A percentile compares a stretch with the other conserved stretches of the same genome.
Evolutionary conservation across 2,888 invertebrate genomes (phyloP).

Genomic region (Morinoia aosen): DNA sequence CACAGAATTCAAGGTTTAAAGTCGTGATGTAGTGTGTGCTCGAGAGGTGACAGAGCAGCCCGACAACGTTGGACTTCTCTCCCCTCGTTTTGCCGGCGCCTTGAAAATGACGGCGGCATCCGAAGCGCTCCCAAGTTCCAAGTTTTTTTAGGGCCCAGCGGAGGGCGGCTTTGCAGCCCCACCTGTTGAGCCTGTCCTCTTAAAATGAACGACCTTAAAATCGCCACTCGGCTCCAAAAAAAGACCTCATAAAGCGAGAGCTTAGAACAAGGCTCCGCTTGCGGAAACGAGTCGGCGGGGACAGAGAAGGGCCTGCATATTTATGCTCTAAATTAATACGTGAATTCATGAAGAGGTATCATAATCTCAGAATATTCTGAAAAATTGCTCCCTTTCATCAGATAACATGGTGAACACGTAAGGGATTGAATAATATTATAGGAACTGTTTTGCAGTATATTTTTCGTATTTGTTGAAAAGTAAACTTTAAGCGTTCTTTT

Average conservation of each 20-base stretch:
- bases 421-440: neutral
- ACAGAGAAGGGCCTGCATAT: neutral
- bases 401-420: neutral
- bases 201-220: constrained; percentile 53
- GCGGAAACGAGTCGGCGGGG: neutral
- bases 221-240: neutral
- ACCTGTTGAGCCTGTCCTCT: constrained; percentile 49
- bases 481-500: neutral
- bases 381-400: neutral
- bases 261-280: neutral
- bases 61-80: neutral
- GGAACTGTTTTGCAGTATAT: neutral
- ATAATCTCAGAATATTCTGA: neutral
- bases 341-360: neutral
- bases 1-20: neutral
- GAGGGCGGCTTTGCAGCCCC: neutral
- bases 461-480: too few species aligned
- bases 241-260: neutral
- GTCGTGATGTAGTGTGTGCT: neutral
- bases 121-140: neutral
- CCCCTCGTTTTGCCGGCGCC: constrained; percentile 11
- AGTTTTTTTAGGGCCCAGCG: neutral
- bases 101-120: constrained; percentile 42
- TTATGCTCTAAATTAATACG: neutral
- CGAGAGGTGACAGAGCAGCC: neutral